Conservation (phyloP, 2,797 vertebrate genomes). For the Acrossocheilus fasciatus region DNA sequence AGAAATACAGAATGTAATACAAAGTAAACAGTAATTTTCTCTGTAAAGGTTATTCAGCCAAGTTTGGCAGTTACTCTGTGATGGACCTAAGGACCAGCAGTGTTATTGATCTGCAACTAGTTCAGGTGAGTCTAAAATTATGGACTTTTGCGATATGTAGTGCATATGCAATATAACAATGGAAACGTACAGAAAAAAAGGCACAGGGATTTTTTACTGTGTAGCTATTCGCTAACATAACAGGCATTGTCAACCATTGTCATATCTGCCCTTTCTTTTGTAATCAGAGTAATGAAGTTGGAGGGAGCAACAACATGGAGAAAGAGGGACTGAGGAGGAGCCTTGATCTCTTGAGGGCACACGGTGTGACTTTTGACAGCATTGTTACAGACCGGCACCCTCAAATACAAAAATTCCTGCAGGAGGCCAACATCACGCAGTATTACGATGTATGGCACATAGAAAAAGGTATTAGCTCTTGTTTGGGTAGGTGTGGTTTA, state of each 20-base stretch:
- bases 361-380: neutral
- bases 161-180: neutral
- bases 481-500: neutral
- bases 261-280: neutral
- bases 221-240: neutral
- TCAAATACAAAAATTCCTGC: neutral
- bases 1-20: neutral
- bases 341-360: slow-evolving; percentile 8
- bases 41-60: neutral
- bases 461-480: neutral
- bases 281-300: neutral
- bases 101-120: slow-evolving; percentile 4
- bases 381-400: neutral
- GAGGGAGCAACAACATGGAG: neutral
- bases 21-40: neutral
- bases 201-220: neutral
- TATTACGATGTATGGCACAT: neutral
- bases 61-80: neutral
- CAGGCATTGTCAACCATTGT: neutral
- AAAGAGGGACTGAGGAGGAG: slow-evolving; percentile 16
- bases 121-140: neutral
- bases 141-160: neutral
- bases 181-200: neutral
- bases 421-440: neutral
- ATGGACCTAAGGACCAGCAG: slow-evolving; percentile 9